Evolutionary conservation across 2,888 invertebrate genomes (phyloP).

Genomic region (Amiota minor): DNA sequence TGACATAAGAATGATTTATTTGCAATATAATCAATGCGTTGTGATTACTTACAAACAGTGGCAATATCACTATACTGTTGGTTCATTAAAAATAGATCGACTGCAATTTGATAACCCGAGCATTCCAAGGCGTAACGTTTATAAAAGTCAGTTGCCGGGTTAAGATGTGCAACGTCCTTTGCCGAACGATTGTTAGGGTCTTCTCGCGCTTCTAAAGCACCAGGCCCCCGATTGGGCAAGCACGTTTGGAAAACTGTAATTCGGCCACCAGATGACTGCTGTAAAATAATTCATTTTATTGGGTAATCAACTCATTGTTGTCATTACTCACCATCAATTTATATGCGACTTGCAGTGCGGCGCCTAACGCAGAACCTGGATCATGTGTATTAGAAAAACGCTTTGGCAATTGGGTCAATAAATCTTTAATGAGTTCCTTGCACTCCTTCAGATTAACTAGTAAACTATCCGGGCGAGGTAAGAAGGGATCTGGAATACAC

Average conservation of each 20-base stretch:
- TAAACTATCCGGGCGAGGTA: conserved; percentile 94
- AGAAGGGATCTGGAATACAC: conserved; percentile 83
- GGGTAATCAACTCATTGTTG: too few relatives aligned
- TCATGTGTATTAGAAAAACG: conserved; percentile 81
- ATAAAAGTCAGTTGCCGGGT: conserved; percentile 98
- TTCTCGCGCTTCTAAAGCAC: conserved; percentile 87
- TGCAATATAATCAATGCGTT: not conserved
- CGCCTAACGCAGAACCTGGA: conserved; percentile 90
- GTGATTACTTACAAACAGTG: conserved; percentile 83
- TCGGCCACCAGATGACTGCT: conserved; percentile 93
- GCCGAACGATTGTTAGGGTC: conserved; percentile 88
- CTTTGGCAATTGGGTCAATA: conserved; percentile 85
- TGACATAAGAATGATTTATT: too few relatives aligned
- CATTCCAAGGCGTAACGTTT: conserved; percentile 97
- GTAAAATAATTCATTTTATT: conserved; percentile 36
- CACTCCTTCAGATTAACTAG: conserved; percentile 93
- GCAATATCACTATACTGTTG: conserved; percentile 95
- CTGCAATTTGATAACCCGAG: conserved; percentile 95
- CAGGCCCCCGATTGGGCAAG: conserved; percentile 90
- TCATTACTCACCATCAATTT: conserved; percentile 84
- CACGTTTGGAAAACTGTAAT: conserved; percentile 95
- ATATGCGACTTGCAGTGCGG: conserved; percentile 92
- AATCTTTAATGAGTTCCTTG: conserved; percentile 82
- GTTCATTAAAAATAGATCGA: conserved; percentile 95
- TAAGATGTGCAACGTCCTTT: conserved; percentile 88